Evolutionary conservation across 2,113 vertebrate genomes (phyloP), one percentile per base, ranked within the genome.

Genomic region (Platysteira castanea): DNA sequence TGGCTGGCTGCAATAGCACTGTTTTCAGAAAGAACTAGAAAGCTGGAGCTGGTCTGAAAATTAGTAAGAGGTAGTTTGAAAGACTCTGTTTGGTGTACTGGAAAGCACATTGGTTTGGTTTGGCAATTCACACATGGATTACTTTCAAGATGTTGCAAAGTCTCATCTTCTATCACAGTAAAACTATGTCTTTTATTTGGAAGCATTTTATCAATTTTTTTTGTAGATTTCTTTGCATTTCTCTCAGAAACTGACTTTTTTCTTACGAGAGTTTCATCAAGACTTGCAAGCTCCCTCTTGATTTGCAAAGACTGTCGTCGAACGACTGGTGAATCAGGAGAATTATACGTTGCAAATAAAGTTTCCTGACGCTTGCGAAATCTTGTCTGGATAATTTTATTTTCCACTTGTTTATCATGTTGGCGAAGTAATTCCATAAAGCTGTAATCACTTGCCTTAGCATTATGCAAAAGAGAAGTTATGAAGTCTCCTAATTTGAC

Each of bases 401-500:
- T 98, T 96, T 98, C 98, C 83, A 96, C 57, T 73, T 98, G 98
- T 96, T 98, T 98, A 76, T 99, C 98, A 56, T 99, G 98, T 71
- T 98, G 98, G 84, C 64, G 98, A 76, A 99, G 98, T 70, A 99
- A 97, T 84, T 99, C 99, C 96, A 98, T 99, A 91, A 99, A 98
- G 97, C 98, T 99, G 89, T 99, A 99, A 97, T 99, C 99, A 97
- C 97, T 99, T 82, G 97, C 90, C 41, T 98, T 98, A 76, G 97
- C 98, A 61, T 97, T 98, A 93, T 99, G 98, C 92, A 99, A 97
- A 74, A 99, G 98, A 68, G 98, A 99, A n/a, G 98, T 98, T 97
- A 99, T 98, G 76, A 99, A 99, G 96, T 99, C 98, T 93, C 98
- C 98, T 81, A 99, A 95, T 93, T 99, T 99, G 47, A 98, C 92